phyloP scores from a whole-genome alignment of 2,113 vertebrate genomes.

The Rhynchomys soricoides region DNA sequence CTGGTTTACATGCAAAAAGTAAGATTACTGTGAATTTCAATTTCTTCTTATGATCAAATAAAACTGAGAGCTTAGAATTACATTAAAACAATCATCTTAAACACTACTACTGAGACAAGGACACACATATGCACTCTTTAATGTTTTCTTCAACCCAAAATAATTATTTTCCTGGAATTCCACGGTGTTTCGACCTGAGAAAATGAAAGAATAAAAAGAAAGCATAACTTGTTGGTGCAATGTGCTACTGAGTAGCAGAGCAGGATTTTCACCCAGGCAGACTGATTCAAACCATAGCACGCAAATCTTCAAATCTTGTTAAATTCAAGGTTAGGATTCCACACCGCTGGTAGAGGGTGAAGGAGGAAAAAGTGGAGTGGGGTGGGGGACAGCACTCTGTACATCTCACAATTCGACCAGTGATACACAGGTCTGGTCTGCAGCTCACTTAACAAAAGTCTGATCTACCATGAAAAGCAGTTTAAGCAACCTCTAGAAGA shows the following conservation, averaged over 20 bases:
- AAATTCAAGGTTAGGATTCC: background rate
- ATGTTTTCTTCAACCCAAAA: conserved; percentile 25
- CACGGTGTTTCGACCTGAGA: background rate
- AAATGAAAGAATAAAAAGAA: conserved; percentile 32
- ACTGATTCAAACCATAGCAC: background rate
- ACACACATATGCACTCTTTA: background rate
- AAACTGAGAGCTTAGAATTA: background rate
- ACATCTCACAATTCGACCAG: background rate
- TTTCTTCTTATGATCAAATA: conserved; percentile 38
- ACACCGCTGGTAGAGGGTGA: background rate
- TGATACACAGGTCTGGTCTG: background rate
- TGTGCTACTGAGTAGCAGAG: background rate
- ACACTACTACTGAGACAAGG: conserved; percentile 18
- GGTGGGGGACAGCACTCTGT: background rate
- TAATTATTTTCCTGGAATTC: conserved; percentile 39
- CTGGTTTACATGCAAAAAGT: background rate
- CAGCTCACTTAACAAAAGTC: background rate
- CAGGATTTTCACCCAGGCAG: background rate
- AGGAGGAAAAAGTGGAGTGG: fast-evolving
- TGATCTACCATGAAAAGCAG: background rate
- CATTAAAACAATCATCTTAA: conserved; percentile 1
- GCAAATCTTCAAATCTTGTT: background rate
- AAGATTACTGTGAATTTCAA: conserved; percentile 20
- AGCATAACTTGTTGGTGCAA: background rate
- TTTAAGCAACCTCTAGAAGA: background rate